Conservation (phyloP, 2,888 invertebrate species). For the Macroteleia sp. region DNA sequence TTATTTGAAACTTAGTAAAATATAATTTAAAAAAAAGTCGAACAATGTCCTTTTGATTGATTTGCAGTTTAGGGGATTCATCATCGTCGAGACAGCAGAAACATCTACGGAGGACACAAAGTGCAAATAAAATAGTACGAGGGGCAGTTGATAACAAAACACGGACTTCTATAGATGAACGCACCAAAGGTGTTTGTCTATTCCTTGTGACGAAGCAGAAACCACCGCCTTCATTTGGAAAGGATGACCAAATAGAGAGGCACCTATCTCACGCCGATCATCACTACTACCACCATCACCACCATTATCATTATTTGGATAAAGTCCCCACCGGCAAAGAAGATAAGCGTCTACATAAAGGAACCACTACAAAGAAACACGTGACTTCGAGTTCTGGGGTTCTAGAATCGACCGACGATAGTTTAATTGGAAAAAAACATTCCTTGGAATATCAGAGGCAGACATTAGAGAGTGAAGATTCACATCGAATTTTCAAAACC, state of each 20-base stretch:
- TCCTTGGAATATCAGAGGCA: conserved; percentile 75
- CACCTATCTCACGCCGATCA: conserved; percentile 19
- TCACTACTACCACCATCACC: conserved; percentile 17
- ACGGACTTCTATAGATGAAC: conserved; percentile 21
- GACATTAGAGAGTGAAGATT: conserved; percentile 71
- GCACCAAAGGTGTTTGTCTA: conserved; percentile 35
- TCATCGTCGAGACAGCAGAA: conserved; percentile 30
- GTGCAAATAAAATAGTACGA: conserved; percentile 54
- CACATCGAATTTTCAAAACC: conserved; percentile 30
- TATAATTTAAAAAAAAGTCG: no score
- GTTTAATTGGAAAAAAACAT: conserved; percentile 72
- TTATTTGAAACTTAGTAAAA: no score
- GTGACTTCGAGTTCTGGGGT: conserved; percentile 2
- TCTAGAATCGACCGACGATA: conserved; percentile 59
- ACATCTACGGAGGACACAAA: conserved; percentile 53
- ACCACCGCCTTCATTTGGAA: conserved; percentile 36
- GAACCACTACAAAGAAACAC: conserved; percentile 12
- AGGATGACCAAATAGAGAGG: conserved; percentile 18
- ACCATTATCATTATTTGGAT: conserved; percentile 36
- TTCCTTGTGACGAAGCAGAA: conserved; percentile 61
- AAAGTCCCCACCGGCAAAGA: conserved; percentile 21
- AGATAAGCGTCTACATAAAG: conserved; percentile 32
- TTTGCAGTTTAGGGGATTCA: conserved; percentile 50
- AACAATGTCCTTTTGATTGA: conserved; percentile 1
- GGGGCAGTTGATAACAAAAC: conserved; percentile 9